These are phyloP conservation scores for Leptogaster cylindrica DNA, from an alignment of 2,888 invertebrate genomes.

Conservation along the genomic window DNA sequence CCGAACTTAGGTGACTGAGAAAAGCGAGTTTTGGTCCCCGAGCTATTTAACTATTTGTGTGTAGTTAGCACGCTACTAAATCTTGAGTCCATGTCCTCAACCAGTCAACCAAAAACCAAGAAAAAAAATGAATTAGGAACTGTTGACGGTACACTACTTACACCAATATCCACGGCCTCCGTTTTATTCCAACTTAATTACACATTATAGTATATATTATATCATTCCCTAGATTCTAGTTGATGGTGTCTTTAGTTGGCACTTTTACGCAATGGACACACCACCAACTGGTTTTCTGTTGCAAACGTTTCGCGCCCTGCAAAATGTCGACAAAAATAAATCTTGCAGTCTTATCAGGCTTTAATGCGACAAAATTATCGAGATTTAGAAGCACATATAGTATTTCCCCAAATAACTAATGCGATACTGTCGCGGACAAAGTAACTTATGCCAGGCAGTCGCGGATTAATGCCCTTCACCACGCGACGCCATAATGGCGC, in stretches of 20 bases:
- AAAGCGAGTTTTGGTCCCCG: slow-evolving; percentile 8
- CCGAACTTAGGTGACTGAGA: slow-evolving; percentile 13
- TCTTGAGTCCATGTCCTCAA: no score
- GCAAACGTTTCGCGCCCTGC: neutral
- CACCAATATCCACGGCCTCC: neutral
- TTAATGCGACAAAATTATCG: slow-evolving; percentile 27
- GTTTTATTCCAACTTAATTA: slow-evolving; percentile 28
- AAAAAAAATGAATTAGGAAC: no score
- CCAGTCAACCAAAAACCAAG: no score
- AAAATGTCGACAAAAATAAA: slow-evolving; percentile 19
- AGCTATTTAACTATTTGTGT: neutral
- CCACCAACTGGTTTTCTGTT: neutral
- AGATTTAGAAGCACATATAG: slow-evolving; percentile 12
- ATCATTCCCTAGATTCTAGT: slow-evolving; percentile 29
- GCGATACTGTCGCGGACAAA: neutral
- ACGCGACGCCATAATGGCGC: neutral
- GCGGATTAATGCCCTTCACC: slow-evolving; percentile 1
- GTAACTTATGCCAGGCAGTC: neutral
- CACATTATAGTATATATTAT: slow-evolving; percentile 20
- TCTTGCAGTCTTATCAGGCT: slow-evolving; percentile 25
- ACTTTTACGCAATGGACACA: slow-evolving; percentile 29
- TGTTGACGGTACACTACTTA: no score
- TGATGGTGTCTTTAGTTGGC: slow-evolving; percentile 5
- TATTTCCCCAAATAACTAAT: neutral
- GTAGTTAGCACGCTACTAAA: neutral